phyloP scores from a whole-genome alignment of 92 coral and sea anemone genomes.

The Phymanthus crucifer region DNA sequence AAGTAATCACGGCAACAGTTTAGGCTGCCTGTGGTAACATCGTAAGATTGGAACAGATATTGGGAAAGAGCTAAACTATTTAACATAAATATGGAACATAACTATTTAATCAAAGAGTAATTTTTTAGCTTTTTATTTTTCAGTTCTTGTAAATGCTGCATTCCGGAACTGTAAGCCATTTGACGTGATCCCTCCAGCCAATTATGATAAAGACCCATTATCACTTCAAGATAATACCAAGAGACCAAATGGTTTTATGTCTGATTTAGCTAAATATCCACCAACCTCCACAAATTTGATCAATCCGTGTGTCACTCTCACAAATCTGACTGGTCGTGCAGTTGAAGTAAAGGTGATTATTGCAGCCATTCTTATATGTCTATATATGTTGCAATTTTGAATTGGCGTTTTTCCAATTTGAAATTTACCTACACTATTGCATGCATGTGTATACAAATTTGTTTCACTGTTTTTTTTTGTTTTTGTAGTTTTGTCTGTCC shows the following conservation, averaged over 20 bases:
- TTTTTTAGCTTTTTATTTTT: neutral
- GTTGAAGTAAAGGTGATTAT: slow-evolving; percentile 77
- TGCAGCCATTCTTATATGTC: neutral
- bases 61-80: too few relatives aligned
- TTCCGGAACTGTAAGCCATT: slow-evolving; percentile 55
- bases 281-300: slow-evolving; percentile 36
- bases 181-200: slow-evolving; percentile 41
- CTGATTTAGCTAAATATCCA: slow-evolving; percentile 43
- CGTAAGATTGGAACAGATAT: too few relatives aligned
- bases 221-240: slow-evolving; percentile 45
- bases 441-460: too few relatives aligned
- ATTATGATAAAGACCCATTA: slow-evolving; percentile 57
- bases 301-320: slow-evolving; percentile 69
- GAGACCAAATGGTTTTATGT: slow-evolving; percentile 77
- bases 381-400: neutral
- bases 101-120: too few relatives aligned
- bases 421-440: too few relatives aligned
- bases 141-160: slow-evolving; percentile 8
- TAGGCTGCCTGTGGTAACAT: too few relatives aligned
- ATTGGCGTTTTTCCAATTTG: too few relatives aligned
- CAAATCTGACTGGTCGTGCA: slow-evolving; percentile 56
- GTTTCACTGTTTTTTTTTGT: too few relatives aligned
- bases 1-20: too few relatives aligned
- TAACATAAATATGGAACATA: too few relatives aligned
- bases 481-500: too few relatives aligned